These are phyloP conservation scores for Drosophila atroscutellata DNA, from an alignment of 2,888 invertebrate species.

Conservation along the genomic window DNA sequence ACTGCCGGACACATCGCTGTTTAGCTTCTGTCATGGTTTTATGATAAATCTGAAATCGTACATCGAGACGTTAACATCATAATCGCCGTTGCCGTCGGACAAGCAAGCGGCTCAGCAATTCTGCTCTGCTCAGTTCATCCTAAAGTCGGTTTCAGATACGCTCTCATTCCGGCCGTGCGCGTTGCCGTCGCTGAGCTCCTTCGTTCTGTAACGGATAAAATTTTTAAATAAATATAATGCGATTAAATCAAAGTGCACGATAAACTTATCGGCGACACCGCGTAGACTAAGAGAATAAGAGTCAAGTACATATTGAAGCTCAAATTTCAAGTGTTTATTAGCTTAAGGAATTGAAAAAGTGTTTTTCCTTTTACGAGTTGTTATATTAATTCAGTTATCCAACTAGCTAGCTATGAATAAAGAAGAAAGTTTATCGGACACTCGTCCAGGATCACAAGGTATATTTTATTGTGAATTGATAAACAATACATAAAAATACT, in stretches of 20 bases:
- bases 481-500: not conserved
- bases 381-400: not conserved
- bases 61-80: constrained; percentile 83
- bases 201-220: constrained; percentile 8
- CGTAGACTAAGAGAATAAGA: not conserved
- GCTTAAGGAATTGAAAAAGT: constrained; percentile 6
- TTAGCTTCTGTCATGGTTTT: constrained; percentile 83
- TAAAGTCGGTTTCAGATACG: constrained; percentile 12
- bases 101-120: constrained; percentile 19
- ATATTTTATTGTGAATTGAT: constrained; percentile 20
- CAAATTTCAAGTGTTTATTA: constrained; percentile 16
- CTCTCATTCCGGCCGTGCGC: constrained; percentile 28
- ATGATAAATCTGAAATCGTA: constrained; percentile 84
- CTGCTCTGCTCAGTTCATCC: constrained; percentile 36
- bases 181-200: constrained; percentile 43
- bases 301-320: not conserved
- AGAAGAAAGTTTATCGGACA: constrained; percentile 67
- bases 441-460: constrained; percentile 79
- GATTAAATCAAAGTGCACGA: constrained; percentile 19
- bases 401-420: constrained; percentile 70
- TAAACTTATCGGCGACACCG: not conserved
- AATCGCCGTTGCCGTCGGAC: constrained; percentile 65
- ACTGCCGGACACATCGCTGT: constrained; percentile 74
- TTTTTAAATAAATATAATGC: constrained; percentile 15
- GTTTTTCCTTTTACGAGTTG: constrained; percentile 9